These are phyloP conservation scores for Vanessa tameamea DNA, from an alignment of 1,140 invertebrate genomes.

Conservation along the genomic window DNA sequence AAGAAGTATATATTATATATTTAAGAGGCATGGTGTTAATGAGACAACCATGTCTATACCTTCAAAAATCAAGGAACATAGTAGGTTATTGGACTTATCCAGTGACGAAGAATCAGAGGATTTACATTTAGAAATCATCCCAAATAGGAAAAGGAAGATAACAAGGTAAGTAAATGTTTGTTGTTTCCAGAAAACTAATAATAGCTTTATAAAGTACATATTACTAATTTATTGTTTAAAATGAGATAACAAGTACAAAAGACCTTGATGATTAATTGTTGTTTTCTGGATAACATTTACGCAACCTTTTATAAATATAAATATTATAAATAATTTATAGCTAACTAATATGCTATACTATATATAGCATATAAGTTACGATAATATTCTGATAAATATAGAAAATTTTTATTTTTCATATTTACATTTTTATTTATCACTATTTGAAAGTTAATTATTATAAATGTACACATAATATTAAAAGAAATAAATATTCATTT, in stretches of 20 bases:
- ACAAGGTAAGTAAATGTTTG: constrained; percentile 51
- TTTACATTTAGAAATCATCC: constrained; percentile 82
- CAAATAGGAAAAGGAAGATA: constrained; percentile 82
- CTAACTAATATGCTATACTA: too few relatives aligned
- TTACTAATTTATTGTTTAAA: background rate
- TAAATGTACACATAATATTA: too few relatives aligned
- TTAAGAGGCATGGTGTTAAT: constrained; percentile 57
- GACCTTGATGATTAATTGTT: constrained; percentile 2
- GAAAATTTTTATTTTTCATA: background rate
- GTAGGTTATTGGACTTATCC: constrained; percentile 83
- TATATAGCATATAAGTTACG: background rate
- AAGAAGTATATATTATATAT: constrained; percentile 12
- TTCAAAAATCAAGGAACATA: constrained; percentile 82
- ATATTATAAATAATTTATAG: background rate
- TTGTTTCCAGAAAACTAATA: background rate
- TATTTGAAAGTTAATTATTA: too few relatives aligned
- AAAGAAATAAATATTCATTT: background rate
- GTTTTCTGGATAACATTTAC: background rate
- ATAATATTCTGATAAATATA: too few relatives aligned
- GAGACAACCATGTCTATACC: constrained; percentile 66
- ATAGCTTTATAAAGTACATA: background rate
- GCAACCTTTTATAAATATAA: constrained; percentile 4
- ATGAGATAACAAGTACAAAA: background rate
- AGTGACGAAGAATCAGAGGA: constrained; percentile 83
- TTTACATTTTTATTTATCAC: background rate